Conservation (phyloP, 2,888 invertebrate species). For the Vesta saturnalis region DNA sequence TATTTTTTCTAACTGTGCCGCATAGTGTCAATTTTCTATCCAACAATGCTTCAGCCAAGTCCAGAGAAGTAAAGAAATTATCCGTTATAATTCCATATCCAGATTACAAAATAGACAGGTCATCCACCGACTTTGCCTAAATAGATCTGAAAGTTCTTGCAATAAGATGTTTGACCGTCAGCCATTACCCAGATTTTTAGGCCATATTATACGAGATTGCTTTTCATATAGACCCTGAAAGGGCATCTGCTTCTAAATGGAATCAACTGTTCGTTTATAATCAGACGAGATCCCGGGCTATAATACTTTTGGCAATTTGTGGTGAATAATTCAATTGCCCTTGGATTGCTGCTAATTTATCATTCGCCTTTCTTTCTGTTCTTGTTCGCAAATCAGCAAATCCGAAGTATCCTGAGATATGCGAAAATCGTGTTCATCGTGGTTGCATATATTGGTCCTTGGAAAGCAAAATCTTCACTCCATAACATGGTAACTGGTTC, state of each 20-base stretch:
- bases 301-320: constrained; percentile 14
- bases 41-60: neutral
- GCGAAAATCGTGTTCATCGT: constrained; percentile 17
- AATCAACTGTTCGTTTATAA: constrained; percentile 20
- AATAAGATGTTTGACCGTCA: neutral
- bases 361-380: neutral
- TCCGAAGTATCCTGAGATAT: constrained; percentile 12
- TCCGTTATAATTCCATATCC: neutral
- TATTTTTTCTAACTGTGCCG: neutral
- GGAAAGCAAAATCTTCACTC: neutral
- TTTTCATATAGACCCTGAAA: constrained; percentile 21
- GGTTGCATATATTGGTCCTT: constrained; percentile 18
- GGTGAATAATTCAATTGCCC: constrained; percentile 16
- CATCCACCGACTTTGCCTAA: neutral
- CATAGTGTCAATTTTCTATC: neutral
- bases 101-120: neutral
- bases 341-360: constrained; percentile 17
- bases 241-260: constrained; percentile 15
- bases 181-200: constrained; percentile 19
- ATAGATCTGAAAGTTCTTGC: neutral
- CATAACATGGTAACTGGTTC: constrained; percentile 15
- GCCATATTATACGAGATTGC: constrained; percentile 18
- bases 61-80: neutral
- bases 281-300: constrained; percentile 14
- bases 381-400: constrained; percentile 21